Base-by-base conservation (phyloP, 2,888 invertebrate genomes). In the Formica aserva region DNA sequence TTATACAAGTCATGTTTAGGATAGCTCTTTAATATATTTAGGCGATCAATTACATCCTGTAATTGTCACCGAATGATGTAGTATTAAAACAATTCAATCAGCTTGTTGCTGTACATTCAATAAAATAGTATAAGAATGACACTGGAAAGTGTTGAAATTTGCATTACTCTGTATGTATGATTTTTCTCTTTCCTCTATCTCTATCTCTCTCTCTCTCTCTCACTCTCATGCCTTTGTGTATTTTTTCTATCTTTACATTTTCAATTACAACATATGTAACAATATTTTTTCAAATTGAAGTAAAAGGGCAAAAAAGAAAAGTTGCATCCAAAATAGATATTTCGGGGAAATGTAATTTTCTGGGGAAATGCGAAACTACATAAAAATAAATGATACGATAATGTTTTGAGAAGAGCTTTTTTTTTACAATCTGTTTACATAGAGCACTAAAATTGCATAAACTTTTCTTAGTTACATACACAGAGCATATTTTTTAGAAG, bases 111-210 rank as follows among this genome's bases (percentile, higher is more conserved):
- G 86, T 67, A 88, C 38, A 86, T 84, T 76, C 69, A 89, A 89
- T 87, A 89, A 89, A 88, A 84, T 74, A 66, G 55, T 78, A 81
- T 22, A 77, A 81, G 11, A 82, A 82, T 83, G 32, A 72, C 65
- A 69, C 60, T 22, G 32, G 8, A 32, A 65, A 74, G 38, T 52
- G n/a, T 29, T 72, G 11, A 74, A 74, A 74, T n/a, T 75, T 29
- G 29, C 29, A 15, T 74, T 75, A 9, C 45, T 45, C 13, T 48
- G n/a, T n/a, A 29, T 3, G 6, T 32, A 11, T 45, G 15, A 9
- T 75, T 75, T 63, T 9, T 75, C 2, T 65, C 1, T 3, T 52
- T n/a, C 8, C 52, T 32, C 13, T 13, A n/a, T 1, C 0, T 9
- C 9, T 45, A 38, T 65, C n/a, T 45, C 22, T 22, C 22, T 22